Percentiles rank a stretch among this genome's conserved stretches.
These are phyloP conservation scores for Junonia oenone DNA, from an alignment of 2,888 invertebrate species.

Conservation along the genomic window DNA sequence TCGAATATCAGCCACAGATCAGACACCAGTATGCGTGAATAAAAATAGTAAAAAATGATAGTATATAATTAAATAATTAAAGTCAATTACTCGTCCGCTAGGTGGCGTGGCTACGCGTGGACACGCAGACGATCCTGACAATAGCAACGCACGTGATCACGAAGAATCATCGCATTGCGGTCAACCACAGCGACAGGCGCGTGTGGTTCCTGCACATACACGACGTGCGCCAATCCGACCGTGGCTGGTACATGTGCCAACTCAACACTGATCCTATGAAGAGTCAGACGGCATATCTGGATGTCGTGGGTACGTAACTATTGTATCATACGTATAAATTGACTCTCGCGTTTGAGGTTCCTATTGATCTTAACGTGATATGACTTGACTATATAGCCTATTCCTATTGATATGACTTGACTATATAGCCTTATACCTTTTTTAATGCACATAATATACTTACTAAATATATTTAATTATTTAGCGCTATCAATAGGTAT, in stretches of 20 bases:
- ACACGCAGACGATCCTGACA: conserved; percentile 94
- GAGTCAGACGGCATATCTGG: conserved; percentile 91
- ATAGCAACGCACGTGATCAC: conserved; percentile 95
- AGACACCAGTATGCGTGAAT: not conserved
- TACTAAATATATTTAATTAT: too few relatives aligned
- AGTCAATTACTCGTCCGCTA: conserved; percentile 42
- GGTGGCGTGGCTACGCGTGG: conserved; percentile 95
- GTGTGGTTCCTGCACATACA: conserved; percentile 93
- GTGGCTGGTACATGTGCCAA: conserved; percentile 96
- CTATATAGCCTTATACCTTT: too few relatives aligned
- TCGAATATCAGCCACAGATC: not conserved
- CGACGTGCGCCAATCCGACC: conserved; percentile 90
- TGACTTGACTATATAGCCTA: too few relatives aligned
- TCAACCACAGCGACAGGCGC: conserved; percentile 90
- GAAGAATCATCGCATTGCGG: conserved; percentile 91
- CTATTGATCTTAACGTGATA: too few relatives aligned
- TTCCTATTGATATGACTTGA: too few relatives aligned
- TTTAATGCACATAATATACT: too few relatives aligned
- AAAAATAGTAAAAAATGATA: not conserved
- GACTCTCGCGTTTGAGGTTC: too few relatives aligned
- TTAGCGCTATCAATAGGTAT: too few relatives aligned
- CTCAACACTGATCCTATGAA: conserved; percentile 96
- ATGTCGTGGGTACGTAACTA: conserved; percentile 87
- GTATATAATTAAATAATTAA: not conserved
- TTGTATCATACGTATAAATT: too few relatives aligned